A percentile compares a stretch with the other conserved stretches of the same genome.
These are phyloP conservation scores for Steinernema carpocapsae DNA, from an alignment of 2,888 invertebrate genomes.

Conservation along the genomic window DNA sequence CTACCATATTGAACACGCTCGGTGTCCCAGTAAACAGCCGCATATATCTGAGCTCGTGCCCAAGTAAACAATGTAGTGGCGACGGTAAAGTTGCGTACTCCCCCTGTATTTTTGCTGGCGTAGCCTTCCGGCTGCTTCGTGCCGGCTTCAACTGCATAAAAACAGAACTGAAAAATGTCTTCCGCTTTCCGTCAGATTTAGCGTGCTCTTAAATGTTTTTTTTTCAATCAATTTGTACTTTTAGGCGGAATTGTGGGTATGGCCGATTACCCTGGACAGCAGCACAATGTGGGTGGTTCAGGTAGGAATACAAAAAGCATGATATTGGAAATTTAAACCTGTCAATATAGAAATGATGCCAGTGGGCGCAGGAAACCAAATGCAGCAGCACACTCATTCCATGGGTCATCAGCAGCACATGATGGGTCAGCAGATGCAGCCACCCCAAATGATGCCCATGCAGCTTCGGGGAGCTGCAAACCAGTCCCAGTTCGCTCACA, in stretches of 20 bases:
- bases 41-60: no score
- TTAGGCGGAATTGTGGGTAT: not conserved
- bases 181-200: no score
- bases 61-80: no score
- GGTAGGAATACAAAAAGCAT: not conserved
- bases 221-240: no score
- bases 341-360: not conserved
- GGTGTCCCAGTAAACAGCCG: no score
- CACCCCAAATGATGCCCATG: not conserved
- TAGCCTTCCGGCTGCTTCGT: no score
- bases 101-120: no score
- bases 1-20: no score
- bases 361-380: not conserved
- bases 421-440: constrained; percentile 25
- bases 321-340: not conserved
- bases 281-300: constrained; percentile 22
- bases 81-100: no score
- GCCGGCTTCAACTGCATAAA: no score
- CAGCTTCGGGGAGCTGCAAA: not conserved
- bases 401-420: constrained; percentile 3
- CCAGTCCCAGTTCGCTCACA: not conserved
- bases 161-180: no score
- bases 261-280: constrained; percentile 29
- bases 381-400: not conserved
- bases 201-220: no score